These are phyloP conservation scores for Burhinus bistriatus DNA, from an alignment of 2,113 vertebrate genomes.

Conservation along the genomic window DNA sequence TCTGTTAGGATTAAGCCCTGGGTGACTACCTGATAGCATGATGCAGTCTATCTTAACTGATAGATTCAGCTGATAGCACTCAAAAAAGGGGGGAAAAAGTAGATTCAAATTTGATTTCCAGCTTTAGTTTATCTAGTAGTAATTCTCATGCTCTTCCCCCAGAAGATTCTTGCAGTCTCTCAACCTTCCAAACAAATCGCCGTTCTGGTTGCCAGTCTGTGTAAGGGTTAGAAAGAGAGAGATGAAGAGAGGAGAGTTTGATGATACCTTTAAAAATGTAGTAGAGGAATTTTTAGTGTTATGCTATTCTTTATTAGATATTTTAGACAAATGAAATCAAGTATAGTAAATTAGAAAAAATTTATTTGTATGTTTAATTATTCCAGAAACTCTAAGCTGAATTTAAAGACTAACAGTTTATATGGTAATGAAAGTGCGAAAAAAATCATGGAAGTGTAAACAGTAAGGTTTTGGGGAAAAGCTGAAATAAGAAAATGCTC, in stretches of 20 bases:
- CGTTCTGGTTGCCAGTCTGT: neutral
- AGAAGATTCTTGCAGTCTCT: neutral
- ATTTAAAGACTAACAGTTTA: neutral
- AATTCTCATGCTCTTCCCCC: neutral
- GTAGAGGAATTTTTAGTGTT: neutral
- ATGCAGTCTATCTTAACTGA: constrained; percentile 51
- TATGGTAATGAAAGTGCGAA: neutral
- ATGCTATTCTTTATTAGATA: neutral
- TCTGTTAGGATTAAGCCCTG: constrained; percentile 65
- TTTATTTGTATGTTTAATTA: neutral
- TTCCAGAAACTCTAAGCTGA: neutral
- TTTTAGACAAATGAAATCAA: neutral
- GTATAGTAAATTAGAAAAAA: neutral
- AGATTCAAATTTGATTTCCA: constrained; percentile 31
- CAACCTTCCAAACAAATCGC: constrained; percentile 7
- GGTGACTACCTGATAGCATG: constrained; percentile 55
- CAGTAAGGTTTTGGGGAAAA: neutral
- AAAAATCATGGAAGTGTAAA: neutral
- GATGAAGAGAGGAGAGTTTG: neutral
- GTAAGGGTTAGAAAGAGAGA: neutral
- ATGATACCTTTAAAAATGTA: neutral
- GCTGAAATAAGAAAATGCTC: neutral
- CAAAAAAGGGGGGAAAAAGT: neutral
- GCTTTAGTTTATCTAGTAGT: constrained; percentile 25
- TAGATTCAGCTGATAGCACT: constrained; percentile 39